phyloP scores from a whole-genome alignment of 2,113 vertebrate genomes.

The Edolisoma coerulescens region DNA sequence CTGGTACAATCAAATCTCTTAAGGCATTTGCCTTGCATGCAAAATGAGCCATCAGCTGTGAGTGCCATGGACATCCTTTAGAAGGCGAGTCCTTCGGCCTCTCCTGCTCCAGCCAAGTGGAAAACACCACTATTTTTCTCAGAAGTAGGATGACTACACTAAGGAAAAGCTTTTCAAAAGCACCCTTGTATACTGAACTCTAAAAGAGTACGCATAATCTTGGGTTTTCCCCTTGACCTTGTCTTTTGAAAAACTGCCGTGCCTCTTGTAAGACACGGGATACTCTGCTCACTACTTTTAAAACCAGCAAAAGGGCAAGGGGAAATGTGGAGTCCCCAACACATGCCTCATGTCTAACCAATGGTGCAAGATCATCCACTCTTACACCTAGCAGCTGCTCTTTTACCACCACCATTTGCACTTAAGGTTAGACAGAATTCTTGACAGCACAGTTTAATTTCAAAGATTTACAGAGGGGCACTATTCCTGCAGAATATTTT shows the following conservation, averaged over 20 bases:
- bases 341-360: neutral
- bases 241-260: neutral
- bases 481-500: conserved; percentile 12
- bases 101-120: neutral
- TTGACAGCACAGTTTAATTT: conserved; percentile 18
- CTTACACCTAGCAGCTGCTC: neutral
- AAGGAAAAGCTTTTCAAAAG: neutral
- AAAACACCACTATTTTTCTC: neutral
- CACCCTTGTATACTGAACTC: neutral
- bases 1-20: neutral
- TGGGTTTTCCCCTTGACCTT: neutral
- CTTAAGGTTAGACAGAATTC: neutral
- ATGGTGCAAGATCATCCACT: neutral
- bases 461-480: conserved; percentile 35
- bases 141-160: neutral
- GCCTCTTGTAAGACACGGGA: neutral
- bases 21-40: neutral
- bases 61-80: neutral
- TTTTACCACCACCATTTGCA: neutral
- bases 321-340: neutral
- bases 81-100: accelerated
- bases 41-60: neutral
- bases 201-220: neutral
- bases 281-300: neutral
- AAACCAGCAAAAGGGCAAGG: neutral